Conservation (phyloP, 2,797 vertebrate species). For the Caiman crocodilus region DNA sequence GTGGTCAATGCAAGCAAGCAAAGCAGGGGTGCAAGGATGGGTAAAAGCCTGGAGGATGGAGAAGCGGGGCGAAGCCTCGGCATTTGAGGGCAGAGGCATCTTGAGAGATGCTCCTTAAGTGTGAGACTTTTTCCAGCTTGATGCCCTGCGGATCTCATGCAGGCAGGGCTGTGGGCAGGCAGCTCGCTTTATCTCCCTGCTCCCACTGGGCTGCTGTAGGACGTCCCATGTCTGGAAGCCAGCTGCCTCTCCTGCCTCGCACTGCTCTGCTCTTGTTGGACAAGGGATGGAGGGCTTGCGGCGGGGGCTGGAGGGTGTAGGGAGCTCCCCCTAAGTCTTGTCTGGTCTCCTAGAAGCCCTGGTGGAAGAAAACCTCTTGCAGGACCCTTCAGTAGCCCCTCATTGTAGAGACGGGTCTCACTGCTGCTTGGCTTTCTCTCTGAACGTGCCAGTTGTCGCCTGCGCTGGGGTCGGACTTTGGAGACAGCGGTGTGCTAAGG, state of each 20-base stretch:
- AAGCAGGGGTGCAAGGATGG: not conserved
- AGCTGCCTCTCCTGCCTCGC: not conserved
- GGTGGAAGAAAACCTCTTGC: not conserved
- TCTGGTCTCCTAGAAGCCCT: too few species aligned
- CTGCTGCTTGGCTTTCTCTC: not conserved
- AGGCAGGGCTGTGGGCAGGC: not conserved
- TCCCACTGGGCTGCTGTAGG: not conserved
- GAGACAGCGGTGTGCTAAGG: accelerated
- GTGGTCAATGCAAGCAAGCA: not conserved
- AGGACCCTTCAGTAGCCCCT: not conserved
- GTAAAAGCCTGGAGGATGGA: not conserved
- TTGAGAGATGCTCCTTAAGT: too few species aligned
- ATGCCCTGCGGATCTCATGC: not conserved
- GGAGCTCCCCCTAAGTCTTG: not conserved
- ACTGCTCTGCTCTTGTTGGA: not conserved
- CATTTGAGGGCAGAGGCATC: not conserved
- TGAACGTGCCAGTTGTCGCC: not conserved
- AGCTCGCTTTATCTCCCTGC: not conserved
- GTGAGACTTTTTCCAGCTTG: too few species aligned
- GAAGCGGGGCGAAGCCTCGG: not conserved
- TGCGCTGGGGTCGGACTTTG: not conserved
- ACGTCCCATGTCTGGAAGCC: not conserved
- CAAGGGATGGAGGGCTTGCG: not conserved
- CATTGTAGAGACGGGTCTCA: not conserved
- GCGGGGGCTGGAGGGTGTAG: not conserved